phyloP scores from a whole-genome alignment of 2,113 vertebrate species.

The Aspidoscelis tigris region DNA sequence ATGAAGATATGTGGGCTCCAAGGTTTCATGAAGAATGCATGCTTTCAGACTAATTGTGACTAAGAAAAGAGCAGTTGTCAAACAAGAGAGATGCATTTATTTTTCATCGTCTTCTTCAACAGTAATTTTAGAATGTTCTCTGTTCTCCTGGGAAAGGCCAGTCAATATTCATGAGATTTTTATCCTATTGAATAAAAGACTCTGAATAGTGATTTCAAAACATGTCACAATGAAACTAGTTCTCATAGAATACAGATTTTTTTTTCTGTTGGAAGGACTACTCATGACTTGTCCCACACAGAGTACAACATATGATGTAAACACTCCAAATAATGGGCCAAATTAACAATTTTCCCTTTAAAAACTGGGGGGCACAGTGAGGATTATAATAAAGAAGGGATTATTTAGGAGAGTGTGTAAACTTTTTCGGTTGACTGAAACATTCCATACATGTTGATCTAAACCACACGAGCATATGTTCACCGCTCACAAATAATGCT shows the following conservation, averaged over 20 bases:
- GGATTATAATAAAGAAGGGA: background rate
- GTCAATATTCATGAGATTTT: background rate
- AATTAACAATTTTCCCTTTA: background rate
- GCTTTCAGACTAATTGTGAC: background rate
- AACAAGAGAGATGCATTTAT: constrained; percentile 2
- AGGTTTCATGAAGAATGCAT: constrained; percentile 1
- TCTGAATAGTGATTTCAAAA: constrained; percentile 6
- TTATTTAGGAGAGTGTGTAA: background rate
- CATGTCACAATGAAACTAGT: background rate
- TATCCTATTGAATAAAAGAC: background rate
- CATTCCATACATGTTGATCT: background rate
- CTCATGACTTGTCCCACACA: background rate
- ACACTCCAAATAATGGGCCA: background rate
- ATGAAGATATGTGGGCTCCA: background rate
- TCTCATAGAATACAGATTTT: background rate
- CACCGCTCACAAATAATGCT: background rate
- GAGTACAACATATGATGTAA: background rate
- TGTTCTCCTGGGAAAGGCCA: constrained; percentile 1
- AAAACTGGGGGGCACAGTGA: background rate
- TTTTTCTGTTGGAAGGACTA: background rate
- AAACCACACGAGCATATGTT: background rate
- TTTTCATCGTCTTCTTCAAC: background rate
- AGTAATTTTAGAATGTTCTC: background rate
- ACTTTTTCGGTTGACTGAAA: background rate
- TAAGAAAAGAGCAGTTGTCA: background rate